Evolutionary conservation across 2,888 invertebrate species (phyloP).

Genomic region (Agrochola lychnidis): DNA sequence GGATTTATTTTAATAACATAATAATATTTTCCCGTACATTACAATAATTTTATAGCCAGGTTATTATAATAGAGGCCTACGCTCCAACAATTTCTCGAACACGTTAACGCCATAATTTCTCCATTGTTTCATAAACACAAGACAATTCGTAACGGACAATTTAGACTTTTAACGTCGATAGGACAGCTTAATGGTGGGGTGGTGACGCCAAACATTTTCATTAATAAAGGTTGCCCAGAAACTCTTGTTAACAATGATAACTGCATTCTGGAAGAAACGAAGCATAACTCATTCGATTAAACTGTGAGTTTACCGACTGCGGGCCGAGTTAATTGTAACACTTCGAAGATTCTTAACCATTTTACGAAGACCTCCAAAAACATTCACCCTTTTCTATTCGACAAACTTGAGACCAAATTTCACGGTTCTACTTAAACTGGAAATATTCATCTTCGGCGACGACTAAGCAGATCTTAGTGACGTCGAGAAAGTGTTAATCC

Average conservation of each 20-base stretch:
- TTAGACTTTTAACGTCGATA: constrained; percentile 68
- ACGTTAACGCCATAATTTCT: constrained; percentile 48
- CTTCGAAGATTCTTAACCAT: constrained; percentile 59
- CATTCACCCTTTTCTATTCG: background rate
- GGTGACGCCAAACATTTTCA: constrained; percentile 81
- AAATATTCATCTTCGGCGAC: constrained; percentile 68
- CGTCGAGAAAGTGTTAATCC: constrained; percentile 84
- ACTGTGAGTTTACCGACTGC: constrained; percentile 78
- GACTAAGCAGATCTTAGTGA: constrained; percentile 76
- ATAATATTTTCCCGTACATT: constrained; percentile 23
- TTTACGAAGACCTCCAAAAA: constrained; percentile 62
- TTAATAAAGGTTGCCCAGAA: constrained; percentile 76
- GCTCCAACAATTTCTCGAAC: constrained; percentile 61
- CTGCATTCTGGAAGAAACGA: constrained; percentile 83
- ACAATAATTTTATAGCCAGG: constrained; percentile 28
- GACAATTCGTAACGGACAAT: constrained; percentile 77
- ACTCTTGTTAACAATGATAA: constrained; percentile 82
- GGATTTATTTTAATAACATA: constrained; percentile 16
- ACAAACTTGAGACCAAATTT: constrained; percentile 1
- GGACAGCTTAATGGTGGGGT: constrained; percentile 67
- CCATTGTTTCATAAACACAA: constrained; percentile 60
- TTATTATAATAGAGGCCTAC: constrained; percentile 43
- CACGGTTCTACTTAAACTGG: constrained; percentile 66
- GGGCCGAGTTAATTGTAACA: constrained; percentile 81
- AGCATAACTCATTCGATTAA: constrained; percentile 90